phyloP scores from a whole-genome alignment of 2,113 vertebrate species.

The Columba janthina region DNA sequence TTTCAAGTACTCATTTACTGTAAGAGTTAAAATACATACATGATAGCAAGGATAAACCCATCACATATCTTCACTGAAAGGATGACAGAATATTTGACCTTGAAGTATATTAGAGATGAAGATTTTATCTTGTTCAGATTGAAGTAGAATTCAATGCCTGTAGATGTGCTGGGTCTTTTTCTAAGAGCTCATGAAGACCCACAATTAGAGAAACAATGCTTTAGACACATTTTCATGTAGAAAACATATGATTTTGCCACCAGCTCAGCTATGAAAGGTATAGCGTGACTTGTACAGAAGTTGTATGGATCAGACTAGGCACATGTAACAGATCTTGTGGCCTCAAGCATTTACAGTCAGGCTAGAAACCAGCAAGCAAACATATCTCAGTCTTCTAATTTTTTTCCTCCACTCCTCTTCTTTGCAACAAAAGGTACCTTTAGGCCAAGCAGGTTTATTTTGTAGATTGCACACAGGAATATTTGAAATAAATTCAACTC shows the following conservation, averaged over 20 bases:
- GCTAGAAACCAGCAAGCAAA: background rate
- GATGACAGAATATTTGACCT: background rate
- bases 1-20: background rate
- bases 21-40: background rate
- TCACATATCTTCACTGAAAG: background rate
- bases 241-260: background rate
- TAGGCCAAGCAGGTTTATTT: background rate
- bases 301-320: background rate
- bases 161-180: background rate
- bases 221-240: background rate
- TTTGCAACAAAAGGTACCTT: background rate
- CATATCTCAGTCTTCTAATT: background rate
- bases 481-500: background rate
- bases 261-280: background rate
- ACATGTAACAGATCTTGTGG: background rate
- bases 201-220: background rate
- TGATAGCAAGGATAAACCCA: background rate
- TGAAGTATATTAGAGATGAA: background rate
- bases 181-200: background rate
- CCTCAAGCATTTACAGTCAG: background rate
- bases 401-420: background rate
- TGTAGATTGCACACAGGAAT: background rate
- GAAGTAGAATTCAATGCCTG: background rate
- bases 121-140: background rate
- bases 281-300: background rate